phyloP scores from a whole-genome alignment of 2,113 vertebrate species.

The Sinocyclocheilus grahami region DNA sequence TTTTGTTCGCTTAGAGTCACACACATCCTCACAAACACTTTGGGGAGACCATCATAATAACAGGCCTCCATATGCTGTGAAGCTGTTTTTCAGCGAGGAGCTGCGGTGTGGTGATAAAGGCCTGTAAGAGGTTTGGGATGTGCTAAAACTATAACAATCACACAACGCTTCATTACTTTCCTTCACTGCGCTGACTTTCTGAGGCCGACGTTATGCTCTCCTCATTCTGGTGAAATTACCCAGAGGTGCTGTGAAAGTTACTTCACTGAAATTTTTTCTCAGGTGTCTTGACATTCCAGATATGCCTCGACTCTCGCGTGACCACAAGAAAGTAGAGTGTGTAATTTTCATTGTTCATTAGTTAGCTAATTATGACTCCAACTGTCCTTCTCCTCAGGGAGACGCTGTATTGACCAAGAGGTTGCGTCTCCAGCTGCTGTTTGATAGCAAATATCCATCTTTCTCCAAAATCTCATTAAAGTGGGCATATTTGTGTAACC shows the following conservation, averaged over 20 bases:
- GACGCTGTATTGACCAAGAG: conserved; percentile 70
- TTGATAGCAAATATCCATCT: conserved; percentile 72
- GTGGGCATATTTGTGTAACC: conserved; percentile 33
- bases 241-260: conserved; percentile 23
- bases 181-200: neutral
- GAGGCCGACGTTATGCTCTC: conserved; percentile 1
- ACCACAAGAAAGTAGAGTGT: conserved; percentile 53
- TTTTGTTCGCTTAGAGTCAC: conserved; percentile 9
- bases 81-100: conserved; percentile 19
- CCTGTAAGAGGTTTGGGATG: conserved; percentile 35
- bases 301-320: conserved; percentile 43
- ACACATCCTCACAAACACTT: conserved; percentile 18
- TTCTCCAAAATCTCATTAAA: conserved; percentile 54
- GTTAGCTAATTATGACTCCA: conserved; percentile 72
- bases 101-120: conserved; percentile 49
- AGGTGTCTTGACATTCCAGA: conserved; percentile 44
- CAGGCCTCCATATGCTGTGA: conserved; percentile 36
- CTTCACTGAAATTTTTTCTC: conserved; percentile 24
- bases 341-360: conserved; percentile 74
- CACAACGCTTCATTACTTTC: conserved; percentile 22
- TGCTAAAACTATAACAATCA: conserved; percentile 39
- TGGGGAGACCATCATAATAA: conserved; percentile 39
- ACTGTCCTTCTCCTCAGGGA: conserved; percentile 70
- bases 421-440: conserved; percentile 71
- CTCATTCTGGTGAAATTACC: neutral